These are phyloP conservation scores for Donacobius atricapilla DNA, from an alignment of 2,113 vertebrate species.

Conservation along the genomic window DNA sequence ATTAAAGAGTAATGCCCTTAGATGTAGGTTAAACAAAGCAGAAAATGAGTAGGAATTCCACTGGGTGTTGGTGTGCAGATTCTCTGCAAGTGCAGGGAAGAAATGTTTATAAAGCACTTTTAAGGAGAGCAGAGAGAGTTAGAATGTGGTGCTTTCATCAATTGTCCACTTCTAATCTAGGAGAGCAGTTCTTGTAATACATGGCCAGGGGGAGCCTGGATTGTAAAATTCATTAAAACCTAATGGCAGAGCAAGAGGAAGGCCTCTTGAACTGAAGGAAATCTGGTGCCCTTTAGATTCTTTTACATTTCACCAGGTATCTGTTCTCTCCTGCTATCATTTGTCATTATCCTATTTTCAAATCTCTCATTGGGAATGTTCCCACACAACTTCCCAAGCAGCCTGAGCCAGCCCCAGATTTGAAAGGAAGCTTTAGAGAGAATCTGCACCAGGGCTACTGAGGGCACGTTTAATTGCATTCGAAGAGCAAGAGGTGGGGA, in stretches of 20 bases:
- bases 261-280: neutral
- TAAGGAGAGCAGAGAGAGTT: neutral
- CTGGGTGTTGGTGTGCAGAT: neutral
- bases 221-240: neutral
- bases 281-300: neutral
- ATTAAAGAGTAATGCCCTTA: neutral
- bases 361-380: neutral
- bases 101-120: neutral
- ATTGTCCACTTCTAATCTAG: neutral
- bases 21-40: slow-evolving; percentile 40
- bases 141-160: neutral
- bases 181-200: neutral
- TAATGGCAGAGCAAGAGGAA: neutral
- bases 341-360: neutral
- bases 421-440: neutral
- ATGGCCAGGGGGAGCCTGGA: neutral
- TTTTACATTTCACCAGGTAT: neutral
- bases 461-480: neutral
- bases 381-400: neutral
- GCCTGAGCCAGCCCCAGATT: neutral
- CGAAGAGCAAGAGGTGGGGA: neutral
- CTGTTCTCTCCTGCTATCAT: neutral
- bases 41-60: neutral
- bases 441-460: neutral
- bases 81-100: neutral